Base-by-base conservation (phyloP, 2,888 invertebrate genomes). In the Petrolisthes manimaculis region DNA sequence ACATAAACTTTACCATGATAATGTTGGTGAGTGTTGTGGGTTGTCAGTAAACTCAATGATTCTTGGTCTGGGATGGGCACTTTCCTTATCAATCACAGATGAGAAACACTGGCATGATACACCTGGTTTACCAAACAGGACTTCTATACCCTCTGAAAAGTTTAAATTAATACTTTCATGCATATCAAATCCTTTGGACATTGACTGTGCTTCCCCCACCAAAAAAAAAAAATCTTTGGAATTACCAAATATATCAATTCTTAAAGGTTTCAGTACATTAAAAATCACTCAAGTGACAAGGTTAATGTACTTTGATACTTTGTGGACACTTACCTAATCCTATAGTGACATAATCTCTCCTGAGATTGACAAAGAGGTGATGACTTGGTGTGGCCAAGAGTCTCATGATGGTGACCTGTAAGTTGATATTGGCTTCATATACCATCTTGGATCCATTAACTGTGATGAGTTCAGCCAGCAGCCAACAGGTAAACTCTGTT, bases 401-500 rank as follows among this genome's bases (percentile, higher is more conserved):
- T 21, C 81, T 84, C 84, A 89, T 87, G 75, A 89, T 87, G 78
- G 86, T 89, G 37, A 84, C 89, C 56, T 87, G 89, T 37, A 89
- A 77, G 67, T 77, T 80, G 24, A 84, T 75, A 37, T 87, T 89
- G 9, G 89, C 87, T 24, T 84, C 77, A 77, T 69, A 78, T n/a
- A 89, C 89, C 51, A 55, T 61, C 9, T 74, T 21, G 54, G 89
- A 81, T 14, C 89, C 84, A 51, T 84, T 54, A n/a, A 87, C 81
- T 21, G 77, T 89, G n/a, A 89, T 67, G 24, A 89, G 77, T 81
- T 89, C 89, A 37, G 84, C 71, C 24, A 89, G 54, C 37, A 89
- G 79, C 89, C 89, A 89, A 67, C 89, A 89, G 5, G 85, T 87
- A 21, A 89, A 89, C 67, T 89, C 89, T 89, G 84, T 24, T 67